Base-by-base conservation (phyloP, 2,797 vertebrate genomes). In the Sphaeramia orbicularis region DNA sequence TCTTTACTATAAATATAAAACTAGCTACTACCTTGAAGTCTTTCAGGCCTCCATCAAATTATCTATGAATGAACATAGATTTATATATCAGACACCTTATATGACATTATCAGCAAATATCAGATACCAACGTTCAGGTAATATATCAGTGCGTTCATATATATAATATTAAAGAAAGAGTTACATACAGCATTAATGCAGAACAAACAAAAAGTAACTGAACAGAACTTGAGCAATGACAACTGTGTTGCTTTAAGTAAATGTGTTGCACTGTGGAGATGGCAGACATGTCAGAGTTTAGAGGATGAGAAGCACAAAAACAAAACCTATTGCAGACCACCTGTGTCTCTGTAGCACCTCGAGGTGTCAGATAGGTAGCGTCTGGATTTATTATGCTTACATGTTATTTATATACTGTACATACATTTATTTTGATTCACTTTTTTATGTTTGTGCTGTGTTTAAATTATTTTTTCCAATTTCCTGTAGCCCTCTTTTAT, bases 301-400 rank as follows among this genome's bases (percentile, higher is more conserved):
- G 35, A 73, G 56, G 71, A 69, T 51, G 41, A 80, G 67, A 64
- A 38, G 14, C 15, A 43, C 77, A 85, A 86, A 83, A 87, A 81
- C 59, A 32, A 15, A 14, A 15, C 48, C 6, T 63, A 69, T 38
- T 12, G 42, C 24, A 41, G 57, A 77, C 78, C 82, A 88, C 87
- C 84, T 87, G 89, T 65, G 37, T 27, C 45, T 58, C 30, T 59
- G 14, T 6, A 14, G 37, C 53, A 71, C 53, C 51, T 62, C 13
- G 35, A 67, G 44, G 61, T 49, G 59, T 19, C 18, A 1, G 1
- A 42, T 51, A 49, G 4, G 43, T 43, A 27, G 50, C 52, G 1
- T 41, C 1, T 14, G 4, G 1, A 50, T 74, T 53, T 32, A 21
- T 59, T 62, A 55, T 35, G 15, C 53, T 12, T n/a, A 14, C 1